A percentile compares a stretch with the other conserved stretches of the same genome.
These are phyloP conservation scores for Xyrauchen texanus DNA, from an alignment of 2,113 vertebrate genomes.

Conservation along the genomic window DNA sequence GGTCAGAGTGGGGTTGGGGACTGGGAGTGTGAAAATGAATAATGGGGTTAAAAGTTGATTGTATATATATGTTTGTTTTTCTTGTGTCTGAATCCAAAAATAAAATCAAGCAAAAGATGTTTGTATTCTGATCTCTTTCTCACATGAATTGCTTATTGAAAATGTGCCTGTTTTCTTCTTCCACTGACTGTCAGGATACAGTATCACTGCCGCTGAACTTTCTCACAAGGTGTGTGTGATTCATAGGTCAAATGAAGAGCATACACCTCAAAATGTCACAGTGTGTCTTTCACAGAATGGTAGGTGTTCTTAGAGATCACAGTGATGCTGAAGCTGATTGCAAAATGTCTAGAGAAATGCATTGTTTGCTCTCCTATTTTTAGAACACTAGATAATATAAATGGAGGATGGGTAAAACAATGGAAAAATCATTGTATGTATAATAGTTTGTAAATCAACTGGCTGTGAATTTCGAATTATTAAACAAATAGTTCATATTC, in stretches of 20 bases:
- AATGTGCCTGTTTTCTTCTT: constrained; percentile 4
- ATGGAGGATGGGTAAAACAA: background rate
- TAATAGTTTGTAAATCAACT: no score
- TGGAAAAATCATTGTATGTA: background rate
- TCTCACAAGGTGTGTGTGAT: background rate
- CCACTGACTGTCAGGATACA: constrained; percentile 8
- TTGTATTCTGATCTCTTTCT: background rate
- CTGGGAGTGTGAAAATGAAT: no score
- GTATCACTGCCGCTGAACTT: constrained; percentile 1
- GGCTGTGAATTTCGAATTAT: no score
- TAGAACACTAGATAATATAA: background rate
- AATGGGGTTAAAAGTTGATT: background rate
- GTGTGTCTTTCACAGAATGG: background rate
- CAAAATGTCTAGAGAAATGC: background rate
- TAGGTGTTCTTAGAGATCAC: background rate
- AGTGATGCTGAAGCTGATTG: background rate
- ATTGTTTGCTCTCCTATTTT: background rate
- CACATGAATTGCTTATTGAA: background rate
- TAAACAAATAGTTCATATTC: no score
- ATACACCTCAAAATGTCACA: constrained; percentile 11
- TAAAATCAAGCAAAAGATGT: background rate
- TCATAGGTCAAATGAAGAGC: constrained; percentile 20
- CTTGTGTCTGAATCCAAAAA: no score
- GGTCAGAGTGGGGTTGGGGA: no score
- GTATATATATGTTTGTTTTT: no score